Conservation (phyloP, 2,113 vertebrate species). For the Fulmarus glacialis region DNA sequence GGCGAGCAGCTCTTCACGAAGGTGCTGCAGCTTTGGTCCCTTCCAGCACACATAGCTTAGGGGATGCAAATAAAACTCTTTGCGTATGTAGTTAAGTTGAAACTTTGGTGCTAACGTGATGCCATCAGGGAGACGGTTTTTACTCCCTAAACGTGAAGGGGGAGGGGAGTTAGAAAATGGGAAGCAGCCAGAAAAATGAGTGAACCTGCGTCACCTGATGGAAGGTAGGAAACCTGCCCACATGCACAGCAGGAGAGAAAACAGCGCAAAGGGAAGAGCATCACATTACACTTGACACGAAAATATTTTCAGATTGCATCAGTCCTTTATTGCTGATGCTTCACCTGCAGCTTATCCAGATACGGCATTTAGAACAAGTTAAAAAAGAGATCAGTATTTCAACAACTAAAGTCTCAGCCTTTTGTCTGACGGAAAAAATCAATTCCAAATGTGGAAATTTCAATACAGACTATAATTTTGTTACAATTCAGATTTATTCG, state of each 20-base stretch:
- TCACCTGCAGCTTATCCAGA: background rate
- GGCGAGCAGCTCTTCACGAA: background rate
- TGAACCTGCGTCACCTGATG: background rate
- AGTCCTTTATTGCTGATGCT: background rate
- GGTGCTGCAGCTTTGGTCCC: background rate
- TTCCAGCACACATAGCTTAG: background rate
- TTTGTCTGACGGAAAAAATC: background rate
- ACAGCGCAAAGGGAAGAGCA: background rate
- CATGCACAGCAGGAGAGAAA: background rate
- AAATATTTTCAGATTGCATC: background rate
- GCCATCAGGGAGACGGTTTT: accelerated
- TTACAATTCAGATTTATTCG: background rate
- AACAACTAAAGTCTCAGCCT: background rate
- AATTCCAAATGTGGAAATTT: conserved; percentile 44
- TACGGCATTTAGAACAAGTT: background rate
- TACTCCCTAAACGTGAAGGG: background rate
- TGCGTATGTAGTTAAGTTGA: accelerated
- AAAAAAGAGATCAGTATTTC: background rate
- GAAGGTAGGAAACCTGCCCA: background rate
- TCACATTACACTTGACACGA: background rate
- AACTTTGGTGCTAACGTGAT: accelerated
- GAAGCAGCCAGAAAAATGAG: background rate
- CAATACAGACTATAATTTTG: background rate
- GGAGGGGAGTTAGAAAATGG: background rate
- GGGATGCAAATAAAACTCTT: background rate